Evolutionary conservation across 2,113 vertebrate species (phyloP).

Genomic region (Candoia aspera): DNA sequence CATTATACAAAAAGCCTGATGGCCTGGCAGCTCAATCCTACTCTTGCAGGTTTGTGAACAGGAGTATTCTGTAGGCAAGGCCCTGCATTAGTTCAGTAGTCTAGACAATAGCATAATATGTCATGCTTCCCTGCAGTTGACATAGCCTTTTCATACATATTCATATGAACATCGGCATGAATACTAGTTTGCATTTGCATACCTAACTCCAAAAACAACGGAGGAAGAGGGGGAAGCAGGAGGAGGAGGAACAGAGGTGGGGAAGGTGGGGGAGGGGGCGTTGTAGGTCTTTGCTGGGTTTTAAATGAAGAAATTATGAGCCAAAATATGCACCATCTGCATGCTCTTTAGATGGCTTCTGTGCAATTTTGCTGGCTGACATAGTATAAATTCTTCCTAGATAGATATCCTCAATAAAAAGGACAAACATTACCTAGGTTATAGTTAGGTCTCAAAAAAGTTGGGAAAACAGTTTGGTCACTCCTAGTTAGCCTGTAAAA

Average conservation of each 20-base stretch:
- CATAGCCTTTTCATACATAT: not conserved
- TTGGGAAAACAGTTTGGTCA: not conserved
- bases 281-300: slow-evolving; percentile 8
- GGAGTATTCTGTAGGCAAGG: not conserved
- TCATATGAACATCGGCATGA: not conserved
- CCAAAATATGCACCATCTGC: not conserved
- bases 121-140: not conserved
- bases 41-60: not conserved
- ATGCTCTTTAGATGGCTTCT: not conserved
- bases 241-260: not conserved
- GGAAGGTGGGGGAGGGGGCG: too few species aligned
- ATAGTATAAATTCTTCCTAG: not conserved
- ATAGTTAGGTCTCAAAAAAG: not conserved
- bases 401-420: not conserved
- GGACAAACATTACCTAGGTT: not conserved
- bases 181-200: slow-evolving; percentile 27
- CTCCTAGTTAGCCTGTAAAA: not conserved
- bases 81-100: not conserved
- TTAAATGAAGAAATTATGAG: slow-evolving; percentile 13
- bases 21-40: not conserved
- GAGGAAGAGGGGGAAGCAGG: not conserved
- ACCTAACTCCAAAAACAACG: slow-evolving; percentile 17
- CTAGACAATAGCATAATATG: not conserved
- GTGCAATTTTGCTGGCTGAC: not conserved
- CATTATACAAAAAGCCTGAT: not conserved